Conservation (phyloP, 2,797 vertebrate genomes). For the Ciconia nigra region DNA sequence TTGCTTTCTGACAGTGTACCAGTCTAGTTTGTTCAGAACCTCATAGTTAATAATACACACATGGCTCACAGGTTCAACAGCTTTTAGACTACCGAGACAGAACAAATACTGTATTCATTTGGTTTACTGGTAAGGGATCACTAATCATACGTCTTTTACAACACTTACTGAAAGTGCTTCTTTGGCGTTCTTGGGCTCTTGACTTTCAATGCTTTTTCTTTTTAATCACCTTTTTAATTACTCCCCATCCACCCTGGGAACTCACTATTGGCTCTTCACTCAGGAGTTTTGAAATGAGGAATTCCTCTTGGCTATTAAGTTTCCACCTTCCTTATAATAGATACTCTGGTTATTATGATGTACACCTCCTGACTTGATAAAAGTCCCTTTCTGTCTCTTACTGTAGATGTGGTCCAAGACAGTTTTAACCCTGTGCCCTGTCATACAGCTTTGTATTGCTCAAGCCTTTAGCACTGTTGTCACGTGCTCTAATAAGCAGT, state of each 20-base stretch:
- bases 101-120: neutral
- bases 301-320: neutral
- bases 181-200: neutral
- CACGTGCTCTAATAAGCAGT: neutral
- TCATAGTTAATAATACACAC: constrained; percentile 3
- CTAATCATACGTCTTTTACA: neutral
- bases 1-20: neutral
- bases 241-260: neutral
- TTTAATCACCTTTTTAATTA: neutral
- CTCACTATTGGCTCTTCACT: neutral
- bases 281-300: neutral
- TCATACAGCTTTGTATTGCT: neutral
- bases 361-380: neutral
- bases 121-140: neutral
- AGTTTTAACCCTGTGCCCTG: neutral
- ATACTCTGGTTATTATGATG: neutral
- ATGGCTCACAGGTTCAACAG: neutral
- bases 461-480: neutral
- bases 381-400: neutral
- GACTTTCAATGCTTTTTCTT: neutral
- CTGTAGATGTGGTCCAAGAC: neutral
- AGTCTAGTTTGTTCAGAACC: constrained; percentile 29
- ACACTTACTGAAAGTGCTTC: neutral
- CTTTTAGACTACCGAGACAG: neutral
- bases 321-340: neutral